Conservation (phyloP, 2,113 vertebrate species). For the Syrmaticus mikado region DNA sequence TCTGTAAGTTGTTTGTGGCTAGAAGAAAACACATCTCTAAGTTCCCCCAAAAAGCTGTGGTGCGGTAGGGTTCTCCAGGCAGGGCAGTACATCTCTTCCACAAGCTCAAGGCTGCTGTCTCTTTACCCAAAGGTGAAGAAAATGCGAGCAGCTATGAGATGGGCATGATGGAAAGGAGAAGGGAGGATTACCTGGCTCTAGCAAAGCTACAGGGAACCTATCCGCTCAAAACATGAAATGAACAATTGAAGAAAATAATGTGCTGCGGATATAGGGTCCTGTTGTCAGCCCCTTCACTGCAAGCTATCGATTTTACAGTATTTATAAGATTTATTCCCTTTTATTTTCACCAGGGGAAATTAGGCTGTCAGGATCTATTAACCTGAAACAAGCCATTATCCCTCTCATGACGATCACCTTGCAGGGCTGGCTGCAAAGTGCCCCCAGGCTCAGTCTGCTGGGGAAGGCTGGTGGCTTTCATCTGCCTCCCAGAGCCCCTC, state of each 20-base stretch:
- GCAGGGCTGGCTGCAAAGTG: constrained; percentile 11
- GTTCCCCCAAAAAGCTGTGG: not conserved
- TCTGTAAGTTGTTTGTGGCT: not conserved
- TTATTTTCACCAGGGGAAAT: constrained; percentile 76
- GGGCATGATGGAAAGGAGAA: not conserved
- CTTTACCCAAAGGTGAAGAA: not conserved
- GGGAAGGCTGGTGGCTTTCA: not conserved
- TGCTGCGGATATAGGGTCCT: constrained; percentile 36
- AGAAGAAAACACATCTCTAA: not conserved
- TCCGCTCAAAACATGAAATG: constrained; percentile 10
- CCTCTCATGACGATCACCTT: constrained; percentile 44
- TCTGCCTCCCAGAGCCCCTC: not conserved
- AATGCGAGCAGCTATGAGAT: not conserved
- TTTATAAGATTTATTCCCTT: constrained; percentile 73
- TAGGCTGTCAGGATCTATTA: constrained; percentile 73
- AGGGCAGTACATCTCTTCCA: not conserved
- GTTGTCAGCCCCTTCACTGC: constrained; percentile 60
- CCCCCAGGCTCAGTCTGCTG: not conserved
- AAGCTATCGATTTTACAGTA: constrained; percentile 76
- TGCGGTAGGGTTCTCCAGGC: not conserved
- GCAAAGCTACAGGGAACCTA: constrained; percentile 32
- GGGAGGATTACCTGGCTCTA: constrained; percentile 18
- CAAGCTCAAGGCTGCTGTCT: not conserved
- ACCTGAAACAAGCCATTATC: constrained; percentile 70
- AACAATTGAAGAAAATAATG: constrained; percentile 22